Percentiles rank a stretch among this genome's conserved stretches.
These are phyloP conservation scores for Rostratula benghalensis DNA, from an alignment of 2,113 vertebrate species.

Conservation along the genomic window DNA sequence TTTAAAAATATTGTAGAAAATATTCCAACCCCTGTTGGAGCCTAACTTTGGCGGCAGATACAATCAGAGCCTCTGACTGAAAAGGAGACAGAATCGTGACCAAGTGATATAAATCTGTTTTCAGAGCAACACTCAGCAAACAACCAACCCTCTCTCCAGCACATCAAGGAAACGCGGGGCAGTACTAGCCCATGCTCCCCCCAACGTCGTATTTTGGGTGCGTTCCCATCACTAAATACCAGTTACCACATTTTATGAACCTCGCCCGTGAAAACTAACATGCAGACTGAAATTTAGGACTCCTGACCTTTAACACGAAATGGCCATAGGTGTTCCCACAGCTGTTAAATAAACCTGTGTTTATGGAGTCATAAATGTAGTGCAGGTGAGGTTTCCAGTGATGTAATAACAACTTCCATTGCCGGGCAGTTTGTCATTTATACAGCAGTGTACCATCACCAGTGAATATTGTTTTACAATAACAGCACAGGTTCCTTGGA, in stretches of 20 bases:
- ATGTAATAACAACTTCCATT: slow-evolving; percentile 76
- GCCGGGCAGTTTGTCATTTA: slow-evolving; percentile 75
- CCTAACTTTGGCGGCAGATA: background rate
- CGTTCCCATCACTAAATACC: background rate
- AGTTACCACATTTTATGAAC: slow-evolving; percentile 42
- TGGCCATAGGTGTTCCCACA: slow-evolving; percentile 70
- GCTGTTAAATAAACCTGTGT: slow-evolving; percentile 71
- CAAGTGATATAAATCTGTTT: background rate
- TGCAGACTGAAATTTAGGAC: slow-evolving; percentile 58
- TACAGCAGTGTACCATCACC: slow-evolving; percentile 74
- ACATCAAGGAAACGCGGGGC: background rate
- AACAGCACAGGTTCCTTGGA: slow-evolving; percentile 79
- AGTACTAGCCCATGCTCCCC: background rate
- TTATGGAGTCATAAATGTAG: slow-evolving; percentile 72
- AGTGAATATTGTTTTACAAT: slow-evolving; percentile 80
- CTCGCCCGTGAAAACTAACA: slow-evolving; percentile 10
- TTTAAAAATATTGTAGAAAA: background rate
- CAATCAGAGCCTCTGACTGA: background rate
- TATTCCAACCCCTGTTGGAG: background rate
- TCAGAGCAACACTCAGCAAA: background rate
- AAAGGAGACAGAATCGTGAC: background rate
- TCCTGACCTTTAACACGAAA: slow-evolving; percentile 61
- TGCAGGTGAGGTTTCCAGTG: slow-evolving; percentile 69
- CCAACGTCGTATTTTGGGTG: background rate
- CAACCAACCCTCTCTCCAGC: background rate